These are phyloP conservation scores for Nemapogon koenigi DNA, from an alignment of 2,888 invertebrate genomes.

Conservation along the genomic window DNA sequence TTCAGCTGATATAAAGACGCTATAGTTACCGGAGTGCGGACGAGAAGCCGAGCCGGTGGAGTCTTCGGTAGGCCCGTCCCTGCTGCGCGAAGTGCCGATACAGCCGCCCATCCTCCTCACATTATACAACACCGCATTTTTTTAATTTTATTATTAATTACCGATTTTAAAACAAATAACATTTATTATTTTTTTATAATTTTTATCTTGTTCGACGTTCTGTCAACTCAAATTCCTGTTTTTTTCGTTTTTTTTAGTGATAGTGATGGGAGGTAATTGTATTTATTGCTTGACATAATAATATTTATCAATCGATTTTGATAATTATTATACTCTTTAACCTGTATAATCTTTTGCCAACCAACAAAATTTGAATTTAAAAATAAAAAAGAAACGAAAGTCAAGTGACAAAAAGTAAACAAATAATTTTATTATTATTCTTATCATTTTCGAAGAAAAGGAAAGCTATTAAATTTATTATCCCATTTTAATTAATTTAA, in stretches of 20 bases:
- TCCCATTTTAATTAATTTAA: too few species aligned
- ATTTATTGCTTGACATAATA: too few species aligned
- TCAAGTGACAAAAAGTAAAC: too few species aligned
- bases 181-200: slow-evolving; percentile 24
- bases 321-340: too few species aligned
- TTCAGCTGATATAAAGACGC: background rate
- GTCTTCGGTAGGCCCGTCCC: slow-evolving; percentile 82
- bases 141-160: slow-evolving; percentile 26
- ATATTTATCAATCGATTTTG: too few species aligned
- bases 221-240: background rate
- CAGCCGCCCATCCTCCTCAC: slow-evolving; percentile 85
- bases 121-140: slow-evolving; percentile 51
- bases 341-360: too few species aligned
- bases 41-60: slow-evolving; percentile 82
- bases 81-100: slow-evolving; percentile 82
- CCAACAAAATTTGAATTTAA: too few species aligned
- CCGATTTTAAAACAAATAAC: slow-evolving; percentile 57
- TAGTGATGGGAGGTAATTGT: too few species aligned
- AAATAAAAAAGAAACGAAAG: too few species aligned
- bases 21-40: slow-evolving; percentile 73
- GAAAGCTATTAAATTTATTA: too few species aligned
- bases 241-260: background rate
- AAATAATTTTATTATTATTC: too few species aligned
- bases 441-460: too few species aligned
- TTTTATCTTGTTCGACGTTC: slow-evolving; percentile 1